Base-by-base conservation (phyloP, 2,888 invertebrate species). In the Nephrotoma appendiculata region DNA sequence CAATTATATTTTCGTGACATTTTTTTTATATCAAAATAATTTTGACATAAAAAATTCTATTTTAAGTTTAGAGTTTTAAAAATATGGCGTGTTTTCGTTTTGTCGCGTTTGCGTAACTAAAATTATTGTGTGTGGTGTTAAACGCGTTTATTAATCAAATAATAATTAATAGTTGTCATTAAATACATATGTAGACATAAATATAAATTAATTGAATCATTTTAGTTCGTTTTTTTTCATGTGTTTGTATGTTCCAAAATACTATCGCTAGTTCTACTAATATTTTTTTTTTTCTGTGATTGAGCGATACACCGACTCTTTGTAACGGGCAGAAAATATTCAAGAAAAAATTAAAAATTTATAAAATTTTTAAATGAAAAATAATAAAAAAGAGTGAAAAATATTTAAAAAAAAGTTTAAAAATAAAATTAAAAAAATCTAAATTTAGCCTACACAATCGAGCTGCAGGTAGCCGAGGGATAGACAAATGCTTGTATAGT, bases 41-140 rank as follows among this genome's bases (percentile, higher is more conserved):
- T 71, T 71, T 71, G 71, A 71, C 71, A 71, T 71, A 71, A 31
- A 31, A 52, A 71, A 71, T 71, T 71, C 71, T 71, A 71, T 71
- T 71, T 71, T 71, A 71, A 71, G 71, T 71, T 71, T 71, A 71
- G 71, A 71, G 71, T 71, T 71, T 71, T 71, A 71, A 71, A 31
- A 71, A 84, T 84, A 84, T 84, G 84, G 84, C 41, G 84, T 42
- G 43, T 84, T 84, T 83, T 84, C 43, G 84, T 84, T 84, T 43
- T 84, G 42, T 84, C 84, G 84, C 84, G 84, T 84, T 84, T 84
- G 84, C 84, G 84, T 84, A 84, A 84, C 84, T 84, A 31, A 71
- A 71, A 9, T 71, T 31, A 31, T 71, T 71, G 9, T 71, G 2
- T 71, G 71, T 31, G 9, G 71, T 71, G 31, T 71, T 31, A 11